These are phyloP conservation scores for Dasypus novemcinctus DNA, from an alignment of 2,113 vertebrate species.

Conservation along the genomic window DNA sequence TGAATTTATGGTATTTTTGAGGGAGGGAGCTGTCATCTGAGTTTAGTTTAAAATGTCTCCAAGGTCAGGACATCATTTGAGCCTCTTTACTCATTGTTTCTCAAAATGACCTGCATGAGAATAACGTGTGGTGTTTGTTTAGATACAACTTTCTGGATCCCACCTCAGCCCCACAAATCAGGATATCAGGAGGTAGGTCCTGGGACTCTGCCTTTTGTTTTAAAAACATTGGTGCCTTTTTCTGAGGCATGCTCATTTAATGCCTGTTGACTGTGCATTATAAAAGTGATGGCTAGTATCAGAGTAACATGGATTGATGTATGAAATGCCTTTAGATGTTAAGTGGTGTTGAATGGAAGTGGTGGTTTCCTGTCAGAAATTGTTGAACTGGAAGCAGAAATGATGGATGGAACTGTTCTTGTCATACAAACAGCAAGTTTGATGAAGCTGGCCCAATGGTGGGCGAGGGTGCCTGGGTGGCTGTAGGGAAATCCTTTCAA, in stretches of 20 bases:
- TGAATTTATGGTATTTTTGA: neutral
- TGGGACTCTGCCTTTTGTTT: neutral
- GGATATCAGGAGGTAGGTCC: neutral
- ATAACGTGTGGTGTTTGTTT: neutral
- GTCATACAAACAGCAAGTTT: neutral
- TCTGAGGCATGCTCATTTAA: neutral
- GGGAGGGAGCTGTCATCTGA: neutral
- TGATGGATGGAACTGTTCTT: neutral
- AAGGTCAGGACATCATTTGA: neutral
- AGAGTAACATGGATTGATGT: neutral
- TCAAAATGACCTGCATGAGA: neutral
- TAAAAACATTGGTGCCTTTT: neutral
- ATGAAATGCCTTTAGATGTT: neutral
- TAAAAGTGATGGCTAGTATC: neutral
- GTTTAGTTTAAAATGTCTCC: neutral
- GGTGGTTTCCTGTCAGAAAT: neutral
- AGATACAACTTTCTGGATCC: neutral
- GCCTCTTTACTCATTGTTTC: neutral
- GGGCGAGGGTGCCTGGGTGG: neutral
- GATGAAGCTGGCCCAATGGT: neutral
- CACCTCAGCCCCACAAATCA: neutral
- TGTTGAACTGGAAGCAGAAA: neutral
- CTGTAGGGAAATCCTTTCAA: neutral
- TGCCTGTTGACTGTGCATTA: neutral
- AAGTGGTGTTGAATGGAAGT: neutral